These are phyloP conservation scores for Pantala flavescens DNA, from an alignment of 1,140 invertebrate genomes.

Conservation along the genomic window DNA sequence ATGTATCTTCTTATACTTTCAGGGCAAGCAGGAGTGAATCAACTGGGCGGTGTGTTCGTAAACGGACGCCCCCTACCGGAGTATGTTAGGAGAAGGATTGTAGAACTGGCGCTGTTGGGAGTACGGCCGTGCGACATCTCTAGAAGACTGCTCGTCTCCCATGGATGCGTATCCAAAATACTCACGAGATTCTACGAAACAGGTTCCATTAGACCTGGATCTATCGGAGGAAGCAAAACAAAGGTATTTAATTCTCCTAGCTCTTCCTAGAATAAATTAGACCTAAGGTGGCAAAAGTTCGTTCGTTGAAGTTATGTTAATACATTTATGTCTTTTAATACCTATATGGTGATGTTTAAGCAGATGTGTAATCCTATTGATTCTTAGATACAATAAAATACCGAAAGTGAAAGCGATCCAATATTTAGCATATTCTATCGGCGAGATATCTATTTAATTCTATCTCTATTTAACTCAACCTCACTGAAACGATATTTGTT, in stretches of 20 bases:
- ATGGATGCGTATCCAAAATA: slow-evolving; percentile 94
- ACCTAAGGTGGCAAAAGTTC: too few relatives aligned
- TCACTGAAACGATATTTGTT: too few relatives aligned
- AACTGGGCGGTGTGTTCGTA: slow-evolving; percentile 91
- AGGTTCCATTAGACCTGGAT: slow-evolving; percentile 81
- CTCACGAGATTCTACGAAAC: slow-evolving; percentile 93
- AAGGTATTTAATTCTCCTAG: slow-evolving; percentile 50
- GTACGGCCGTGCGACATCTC: slow-evolving; percentile 94
- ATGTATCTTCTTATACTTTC: slow-evolving; percentile 17
- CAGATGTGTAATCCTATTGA: too few relatives aligned
- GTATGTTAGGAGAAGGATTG: slow-evolving; percentile 84
- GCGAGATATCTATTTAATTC: too few relatives aligned
- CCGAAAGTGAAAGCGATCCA: too few relatives aligned
- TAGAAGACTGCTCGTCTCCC: slow-evolving; percentile 84
- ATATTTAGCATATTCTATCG: too few relatives aligned
- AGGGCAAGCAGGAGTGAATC: slow-evolving; percentile 93
- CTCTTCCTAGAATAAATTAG: too few relatives aligned
- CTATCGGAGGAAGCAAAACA: slow-evolving; percentile 82
- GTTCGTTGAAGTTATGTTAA: too few relatives aligned
- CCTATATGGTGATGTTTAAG: too few relatives aligned
- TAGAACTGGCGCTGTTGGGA: slow-evolving; percentile 81
- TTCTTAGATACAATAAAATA: too few relatives aligned
- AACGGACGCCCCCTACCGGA: slow-evolving; percentile 90
- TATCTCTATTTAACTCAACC: too few relatives aligned
- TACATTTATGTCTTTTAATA: too few relatives aligned